A percentile compares a stretch with the other conserved stretches of the same genome.
Conservation (phyloP, 2,888 invertebrate genomes). For the Rhamnusium bicolor region DNA sequence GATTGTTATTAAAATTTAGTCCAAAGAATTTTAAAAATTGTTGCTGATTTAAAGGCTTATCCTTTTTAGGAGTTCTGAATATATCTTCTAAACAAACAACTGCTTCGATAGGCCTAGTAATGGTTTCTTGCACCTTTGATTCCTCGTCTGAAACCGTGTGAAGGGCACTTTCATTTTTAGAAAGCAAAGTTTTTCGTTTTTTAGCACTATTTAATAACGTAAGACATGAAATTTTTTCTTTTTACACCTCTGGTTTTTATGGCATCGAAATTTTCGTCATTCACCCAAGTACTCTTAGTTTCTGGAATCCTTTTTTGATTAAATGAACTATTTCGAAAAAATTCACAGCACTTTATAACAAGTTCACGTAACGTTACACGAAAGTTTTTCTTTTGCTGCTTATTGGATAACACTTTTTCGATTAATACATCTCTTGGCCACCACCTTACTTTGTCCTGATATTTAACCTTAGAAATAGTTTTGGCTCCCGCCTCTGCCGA, state of each 20-base stretch:
- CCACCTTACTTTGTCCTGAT: slow-evolving; percentile 48
- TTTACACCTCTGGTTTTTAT: slow-evolving; percentile 22
- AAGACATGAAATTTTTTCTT: neutral
- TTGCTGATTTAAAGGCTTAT: neutral
- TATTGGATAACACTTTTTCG: slow-evolving; percentile 4
- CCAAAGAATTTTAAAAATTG: slow-evolving; percentile 29
- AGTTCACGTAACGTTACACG: slow-evolving; percentile 44
- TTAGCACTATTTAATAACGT: neutral
- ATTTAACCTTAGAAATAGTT: slow-evolving; percentile 10
- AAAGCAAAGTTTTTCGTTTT: slow-evolving; percentile 16
- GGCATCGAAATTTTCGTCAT: slow-evolving; percentile 25
- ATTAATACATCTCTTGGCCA: slow-evolving; percentile 54
- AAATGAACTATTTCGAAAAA: slow-evolving; percentile 19
- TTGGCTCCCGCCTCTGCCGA: slow-evolving; percentile 15
- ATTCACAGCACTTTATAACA: slow-evolving; percentile 42
- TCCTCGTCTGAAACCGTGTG: neutral
- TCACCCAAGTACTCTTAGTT: slow-evolving; percentile 14
- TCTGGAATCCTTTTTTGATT: slow-evolving; percentile 27
- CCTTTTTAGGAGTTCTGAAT: neutral
- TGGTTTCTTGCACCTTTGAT: neutral
- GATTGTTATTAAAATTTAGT: slow-evolving; percentile 7
- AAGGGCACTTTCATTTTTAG: slow-evolving; percentile 19
- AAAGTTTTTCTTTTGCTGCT: slow-evolving; percentile 8
- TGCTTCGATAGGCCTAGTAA: neutral
- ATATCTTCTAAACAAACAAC: slow-evolving; percentile 19